Base-by-base conservation (phyloP, 1,140 invertebrate genomes). In the Steinernema feltiae region DNA sequence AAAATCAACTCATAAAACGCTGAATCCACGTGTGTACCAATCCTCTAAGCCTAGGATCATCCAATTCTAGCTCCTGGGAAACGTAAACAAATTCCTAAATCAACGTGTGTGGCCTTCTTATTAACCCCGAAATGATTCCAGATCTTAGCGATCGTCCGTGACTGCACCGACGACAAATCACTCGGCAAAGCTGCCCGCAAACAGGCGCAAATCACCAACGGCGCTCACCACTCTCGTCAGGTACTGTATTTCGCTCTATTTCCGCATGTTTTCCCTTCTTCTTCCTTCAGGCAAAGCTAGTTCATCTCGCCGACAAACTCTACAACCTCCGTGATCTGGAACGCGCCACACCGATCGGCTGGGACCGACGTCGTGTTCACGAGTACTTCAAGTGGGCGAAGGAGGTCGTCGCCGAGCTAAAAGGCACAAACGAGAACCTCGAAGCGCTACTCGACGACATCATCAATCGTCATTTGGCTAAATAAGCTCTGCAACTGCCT, bases 301-400 rank as follows among this genome's bases (percentile, higher is more conserved):
- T 95, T 0, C 92, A 92, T 87, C 85, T 94, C 76, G 93, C 93
- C 0, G 93, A 94, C 86, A 94, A 94, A 86, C 87, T 94, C 71
- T 93, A 94, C 85, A 94, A 94, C 87, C 85, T 94, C 0, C 87
- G 92, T 78, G 93, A 94, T 88, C 84, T 94, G 21, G 87, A 90
- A 32, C 86, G 88, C 53, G 76, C 78, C 32, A 88, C 88, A 29
- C 93, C 93, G 0, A 78, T 86, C 27, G 89, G 88, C 18, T 87
- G 85, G 85, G 78, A 81, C 21, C 81, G 88, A 29, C 79, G 89
- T 76, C 84, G 91, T 79, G 89, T 90, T 1, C 80, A 87, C 2
- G 89, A 91, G 79, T 91, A 92, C 87, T 93, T 93, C 84, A 78
- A 88, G 70, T 94, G 92, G 92, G 88, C 92, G 7, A 88, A 90